phyloP scores from a whole-genome alignment of 2,888 invertebrate genomes.

The Xylocampa areola region DNA sequence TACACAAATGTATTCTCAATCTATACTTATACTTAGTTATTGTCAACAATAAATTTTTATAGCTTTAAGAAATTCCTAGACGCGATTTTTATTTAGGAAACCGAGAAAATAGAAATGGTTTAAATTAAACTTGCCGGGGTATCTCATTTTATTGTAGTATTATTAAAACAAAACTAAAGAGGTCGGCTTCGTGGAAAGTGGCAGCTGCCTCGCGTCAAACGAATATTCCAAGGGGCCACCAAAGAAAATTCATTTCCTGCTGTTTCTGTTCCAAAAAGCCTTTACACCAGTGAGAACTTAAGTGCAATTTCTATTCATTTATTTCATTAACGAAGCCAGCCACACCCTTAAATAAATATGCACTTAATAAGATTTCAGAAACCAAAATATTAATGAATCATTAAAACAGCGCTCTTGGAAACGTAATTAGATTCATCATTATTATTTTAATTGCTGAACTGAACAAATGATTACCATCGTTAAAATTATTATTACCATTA shows the following conservation, averaged over 20 bases:
- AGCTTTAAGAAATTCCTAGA: too few relatives aligned
- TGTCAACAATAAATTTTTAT: too few relatives aligned
- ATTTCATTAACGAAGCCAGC: slow-evolving; percentile 40
- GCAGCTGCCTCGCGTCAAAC: slow-evolving; percentile 61
- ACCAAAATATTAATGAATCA: slow-evolving; percentile 27
- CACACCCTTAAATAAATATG: slow-evolving; percentile 18
- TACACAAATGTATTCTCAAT: too few relatives aligned
- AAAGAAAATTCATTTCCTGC: slow-evolving; percentile 73
- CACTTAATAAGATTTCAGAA: slow-evolving; percentile 12
- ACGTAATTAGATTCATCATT: slow-evolving; percentile 44
- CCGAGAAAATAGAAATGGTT: slow-evolving; percentile 4
- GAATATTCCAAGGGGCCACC: slow-evolving; percentile 64
- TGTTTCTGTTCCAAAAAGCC: slow-evolving; percentile 64
- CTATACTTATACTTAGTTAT: too few relatives aligned
- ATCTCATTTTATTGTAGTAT: slow-evolving; percentile 52
- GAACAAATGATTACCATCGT: slow-evolving; percentile 44
- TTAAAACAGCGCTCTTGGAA: slow-evolving; percentile 19
- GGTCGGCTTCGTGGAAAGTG: slow-evolving; percentile 47
- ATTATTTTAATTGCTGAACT: slow-evolving; percentile 51
- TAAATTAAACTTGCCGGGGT: slow-evolving; percentile 24
- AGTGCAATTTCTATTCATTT: slow-evolving; percentile 61
- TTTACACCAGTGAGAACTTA: slow-evolving; percentile 49
- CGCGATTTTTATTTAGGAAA: neutral
- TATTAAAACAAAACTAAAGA: slow-evolving; percentile 64
- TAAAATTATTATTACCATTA: slow-evolving; percentile 52